Conservation (phyloP, 1,140 invertebrate species). For the Drosophila leontia region DNA sequence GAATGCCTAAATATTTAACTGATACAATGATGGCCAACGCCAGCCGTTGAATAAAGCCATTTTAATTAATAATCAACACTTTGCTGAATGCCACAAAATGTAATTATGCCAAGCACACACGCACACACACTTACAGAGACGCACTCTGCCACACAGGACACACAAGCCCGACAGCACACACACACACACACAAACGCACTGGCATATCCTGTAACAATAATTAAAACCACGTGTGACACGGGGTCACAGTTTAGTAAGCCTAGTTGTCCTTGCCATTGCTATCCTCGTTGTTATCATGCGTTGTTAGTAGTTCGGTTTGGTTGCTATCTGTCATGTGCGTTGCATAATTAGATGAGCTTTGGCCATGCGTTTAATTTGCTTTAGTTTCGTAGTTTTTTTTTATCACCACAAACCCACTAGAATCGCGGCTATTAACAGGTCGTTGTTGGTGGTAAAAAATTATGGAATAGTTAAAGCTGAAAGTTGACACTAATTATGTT, state of each 20-base stretch:
- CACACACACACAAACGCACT: not conserved
- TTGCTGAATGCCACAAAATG: slow-evolving; percentile 78
- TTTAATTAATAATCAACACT: slow-evolving; percentile 83
- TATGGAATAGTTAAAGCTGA: not conserved
- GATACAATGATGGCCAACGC: slow-evolving; percentile 59
- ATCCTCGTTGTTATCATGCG: slow-evolving; percentile 1
- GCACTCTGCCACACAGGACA: slow-evolving; percentile 1
- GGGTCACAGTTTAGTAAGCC: slow-evolving; percentile 73
- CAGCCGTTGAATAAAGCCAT: slow-evolving; percentile 72
- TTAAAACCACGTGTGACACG: slow-evolving; percentile 81
- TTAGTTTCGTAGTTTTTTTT: not conserved
- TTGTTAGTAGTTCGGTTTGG: slow-evolving; percentile 24
- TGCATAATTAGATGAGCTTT: slow-evolving; percentile 50
- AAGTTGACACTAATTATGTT: not conserved
- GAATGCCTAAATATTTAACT: slow-evolving; percentile 79
- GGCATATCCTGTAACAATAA: slow-evolving; percentile 63
- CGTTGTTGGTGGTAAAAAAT: not conserved
- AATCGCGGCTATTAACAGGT: slow-evolving; percentile 6
- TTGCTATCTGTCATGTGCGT: slow-evolving; percentile 37
- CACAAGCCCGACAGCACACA: not conserved
- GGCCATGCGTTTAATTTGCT: slow-evolving; percentile 29
- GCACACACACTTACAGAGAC: slow-evolving; percentile 4
- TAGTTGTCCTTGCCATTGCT: slow-evolving; percentile 33
- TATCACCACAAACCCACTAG: not conserved
- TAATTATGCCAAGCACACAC: slow-evolving; percentile 60